Base-by-base conservation (phyloP, 2,797 vertebrate genomes). In the Pseudochirops corinnae region DNA sequence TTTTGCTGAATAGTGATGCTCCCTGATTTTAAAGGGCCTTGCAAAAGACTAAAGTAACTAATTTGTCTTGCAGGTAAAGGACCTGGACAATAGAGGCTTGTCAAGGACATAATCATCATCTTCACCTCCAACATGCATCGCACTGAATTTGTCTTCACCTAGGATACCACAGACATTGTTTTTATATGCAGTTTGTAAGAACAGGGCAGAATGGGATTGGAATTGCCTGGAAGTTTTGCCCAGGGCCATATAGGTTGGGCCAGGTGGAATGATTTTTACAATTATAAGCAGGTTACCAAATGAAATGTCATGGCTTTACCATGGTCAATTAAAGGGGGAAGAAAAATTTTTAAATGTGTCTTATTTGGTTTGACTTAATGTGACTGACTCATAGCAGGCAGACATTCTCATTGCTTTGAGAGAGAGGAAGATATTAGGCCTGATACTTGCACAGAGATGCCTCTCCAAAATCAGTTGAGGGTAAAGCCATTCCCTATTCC, bases 61-160 rank as follows among this genome's bases (percentile, higher is more conserved):
- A 58, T 97, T 98, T 96, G 39, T 96, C n/a, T 97, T 98, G 90
- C 96, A 99, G 99, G 99, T 99, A 98, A 99, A 99, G 98, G 99
- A 99, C 98, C 98, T 99, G 98, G 99, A 99, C 98, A 99, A 99
- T 98, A 99, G 99, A 0, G 99, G 99, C 92, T 99, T 99, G 96
- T 99, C 99, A 0, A 99, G 99, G 98, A 99, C 99, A 99, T 99
- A 99, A 99, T 98, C 96, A 60, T 91, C 82, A 95, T 95, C 6
- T 39, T 94, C 56, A 82, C 94, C n/a, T 91, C 1, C 9, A 58
- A 97, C 92, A 91, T 46, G 57, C 98, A 98, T 98, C 98, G 98
- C 99, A 99, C 99, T 99, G 99, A 99, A 98, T 92, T 96, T 95
- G 97, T 99, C 99, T 98, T 99, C 98, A 98, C 99, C 99, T 99